Base-by-base conservation (phyloP, 2,797 vertebrate species). In the Semaprochilodus insignis region DNA sequence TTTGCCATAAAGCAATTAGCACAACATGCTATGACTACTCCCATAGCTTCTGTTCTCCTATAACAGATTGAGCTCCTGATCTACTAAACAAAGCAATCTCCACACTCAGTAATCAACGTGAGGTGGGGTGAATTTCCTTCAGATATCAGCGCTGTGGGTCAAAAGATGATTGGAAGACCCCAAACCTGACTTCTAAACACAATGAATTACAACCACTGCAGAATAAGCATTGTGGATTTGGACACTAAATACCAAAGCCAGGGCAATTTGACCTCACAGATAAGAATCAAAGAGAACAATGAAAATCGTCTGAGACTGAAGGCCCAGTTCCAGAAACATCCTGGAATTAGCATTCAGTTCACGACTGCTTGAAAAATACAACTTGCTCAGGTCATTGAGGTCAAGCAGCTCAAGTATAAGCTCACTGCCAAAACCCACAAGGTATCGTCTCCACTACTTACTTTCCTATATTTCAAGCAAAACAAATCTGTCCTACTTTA, bases 1-100 rank as follows among this genome's bases (percentile, higher is more conserved):
- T 31, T 90, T 79, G 85, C 87, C 55, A 2, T 88, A 86, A 80
- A 87, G 86, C 87, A 92, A 90, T 92, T 90, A 92, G 90, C 83
- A 74, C 78, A 55, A 52, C 1, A 66, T 87, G 88, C 76, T 80
- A 80, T 80, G 85, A 88, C 83, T 75, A 77, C 87, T 88, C 81
- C 67, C 72, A 83, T 81, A 83, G 83, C 75, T 78, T 73, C 60
- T 73, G 17, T 63, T 83, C 23, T 55, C n/a, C 40, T 77, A 23
- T 7, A 40, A 52, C 69, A 51, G 66, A 44, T 23, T 69, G 17
- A 48, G 52, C 62, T 69, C 40, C 16, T 21, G 34, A 5, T 62
- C 66, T 40, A 62, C 57, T 81, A 76, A 74, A 70, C 63, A 82
- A 71, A 44, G 34, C 6, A 25, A 51, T 60, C n/a, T 54, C 36